A percentile compares a stretch with the other conserved stretches of the same genome.
phyloP scores from a whole-genome alignment of 2,113 vertebrate species.

The Galeopterus variegatus region DNA sequence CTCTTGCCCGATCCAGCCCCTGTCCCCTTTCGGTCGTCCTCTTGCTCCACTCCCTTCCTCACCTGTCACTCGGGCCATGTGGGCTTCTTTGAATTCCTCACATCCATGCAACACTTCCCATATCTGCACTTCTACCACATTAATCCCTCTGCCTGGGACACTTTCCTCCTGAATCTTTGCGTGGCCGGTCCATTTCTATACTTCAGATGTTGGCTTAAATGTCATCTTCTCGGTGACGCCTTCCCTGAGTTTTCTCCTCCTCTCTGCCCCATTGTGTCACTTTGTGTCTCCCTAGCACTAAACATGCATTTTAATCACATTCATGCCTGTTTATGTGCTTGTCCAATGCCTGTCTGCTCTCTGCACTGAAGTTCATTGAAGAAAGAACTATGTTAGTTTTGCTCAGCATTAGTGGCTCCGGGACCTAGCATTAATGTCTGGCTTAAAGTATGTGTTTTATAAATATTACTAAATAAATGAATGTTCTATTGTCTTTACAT shows the following conservation, averaged over 20 bases:
- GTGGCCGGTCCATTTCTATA: neutral
- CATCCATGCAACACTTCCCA: neutral
- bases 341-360: neutral
- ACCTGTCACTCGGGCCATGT: neutral
- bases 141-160: neutral
- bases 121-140: neutral
- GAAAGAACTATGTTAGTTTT: neutral
- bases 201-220: neutral
- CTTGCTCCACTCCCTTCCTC: neutral
- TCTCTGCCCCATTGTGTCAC: neutral
- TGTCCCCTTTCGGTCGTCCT: neutral
- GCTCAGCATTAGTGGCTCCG: neutral
- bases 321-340: neutral
- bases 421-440: neutral
- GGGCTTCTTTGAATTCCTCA: neutral
- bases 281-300: neutral
- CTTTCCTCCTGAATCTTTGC: neutral
- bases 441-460: neutral
- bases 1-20: no score
- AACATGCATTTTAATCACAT: neutral
- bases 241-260: neutral
- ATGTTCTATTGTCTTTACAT: neutral
- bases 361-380: neutral
- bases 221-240: neutral
- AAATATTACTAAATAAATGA: neutral